Percentiles rank a stretch among this genome's conserved stretches.
phyloP scores from a whole-genome alignment of 2,888 invertebrate species.

The Pollenia amentaria region DNA sequence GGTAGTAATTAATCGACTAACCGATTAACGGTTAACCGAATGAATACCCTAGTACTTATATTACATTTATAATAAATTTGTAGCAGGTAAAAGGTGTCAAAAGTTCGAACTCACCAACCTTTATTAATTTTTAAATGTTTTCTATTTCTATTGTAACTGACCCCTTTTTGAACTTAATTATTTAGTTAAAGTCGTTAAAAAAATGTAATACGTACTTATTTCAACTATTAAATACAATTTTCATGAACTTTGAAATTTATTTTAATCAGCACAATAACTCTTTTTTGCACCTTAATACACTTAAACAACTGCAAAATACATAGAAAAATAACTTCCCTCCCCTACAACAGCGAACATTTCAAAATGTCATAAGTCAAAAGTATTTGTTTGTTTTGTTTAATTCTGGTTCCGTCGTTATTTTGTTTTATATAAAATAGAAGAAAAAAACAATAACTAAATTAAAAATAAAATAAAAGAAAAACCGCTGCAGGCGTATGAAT shows the following conservation, averaged over 20 bases:
- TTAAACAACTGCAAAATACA: constrained; percentile 10
- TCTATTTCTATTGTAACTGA: no score
- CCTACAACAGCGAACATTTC: constrained; percentile 57
- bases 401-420: constrained; percentile 24
- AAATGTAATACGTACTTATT: neutral
- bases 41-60: no score
- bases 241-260: constrained; percentile 34
- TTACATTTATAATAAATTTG: no score
- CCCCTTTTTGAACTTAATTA: no score
- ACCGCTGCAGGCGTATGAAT: constrained; percentile 71
- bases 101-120: no score
- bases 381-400: constrained; percentile 55
- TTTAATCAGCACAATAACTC: constrained; percentile 26
- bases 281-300: constrained; percentile 5
- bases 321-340: neutral
- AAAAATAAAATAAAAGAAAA: constrained; percentile 49
- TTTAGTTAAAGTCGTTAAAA: no score
- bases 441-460: constrained; percentile 32
- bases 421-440: constrained; percentile 31
- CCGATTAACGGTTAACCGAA: no score
- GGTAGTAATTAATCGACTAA: no score
- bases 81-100: no score
- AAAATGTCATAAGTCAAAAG: constrained; percentile 75
- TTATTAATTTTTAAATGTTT: no score
- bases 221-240: constrained; percentile 32